A percentile compares a stretch with the other conserved stretches of the same genome.
phyloP scores from a whole-genome alignment of 2,797 vertebrate species.

The Crax fasciolata region DNA sequence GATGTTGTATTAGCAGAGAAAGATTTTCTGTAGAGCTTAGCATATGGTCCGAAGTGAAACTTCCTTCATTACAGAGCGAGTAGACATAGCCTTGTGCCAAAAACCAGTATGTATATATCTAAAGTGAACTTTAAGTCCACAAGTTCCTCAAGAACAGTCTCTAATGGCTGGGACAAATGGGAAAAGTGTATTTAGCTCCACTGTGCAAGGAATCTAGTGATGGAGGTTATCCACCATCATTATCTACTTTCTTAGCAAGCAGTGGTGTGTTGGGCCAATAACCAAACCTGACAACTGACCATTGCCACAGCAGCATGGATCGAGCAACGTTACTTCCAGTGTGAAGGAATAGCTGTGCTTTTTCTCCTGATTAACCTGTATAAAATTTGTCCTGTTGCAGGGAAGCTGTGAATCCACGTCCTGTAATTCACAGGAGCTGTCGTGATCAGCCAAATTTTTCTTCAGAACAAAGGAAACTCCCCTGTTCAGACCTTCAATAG shows the following conservation, averaged over 20 bases:
- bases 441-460: neutral
- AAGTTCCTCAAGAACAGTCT: neutral
- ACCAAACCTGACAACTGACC: neutral
- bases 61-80: neutral
- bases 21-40: neutral
- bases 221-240: neutral
- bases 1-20: neutral
- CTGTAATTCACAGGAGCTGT: neutral
- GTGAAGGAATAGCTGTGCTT: neutral
- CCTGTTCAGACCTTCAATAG: neutral
- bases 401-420: neutral
- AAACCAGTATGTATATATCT: neutral
- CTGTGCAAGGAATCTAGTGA: fast-evolving
- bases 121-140: neutral
- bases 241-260: neutral
- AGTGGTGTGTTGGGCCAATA: neutral
- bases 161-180: neutral
- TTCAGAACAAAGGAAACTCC: neutral
- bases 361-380: neutral
- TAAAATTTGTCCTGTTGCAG: neutral
- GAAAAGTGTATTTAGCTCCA: neutral
- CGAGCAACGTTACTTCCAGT: neutral
- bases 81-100: neutral
- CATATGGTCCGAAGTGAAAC: neutral
- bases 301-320: neutral